A percentile compares a stretch with the other conserved stretches of the same genome.
These are phyloP conservation scores for Micronisus gabar DNA, from an alignment of 2,113 vertebrate genomes.

Conservation along the genomic window DNA sequence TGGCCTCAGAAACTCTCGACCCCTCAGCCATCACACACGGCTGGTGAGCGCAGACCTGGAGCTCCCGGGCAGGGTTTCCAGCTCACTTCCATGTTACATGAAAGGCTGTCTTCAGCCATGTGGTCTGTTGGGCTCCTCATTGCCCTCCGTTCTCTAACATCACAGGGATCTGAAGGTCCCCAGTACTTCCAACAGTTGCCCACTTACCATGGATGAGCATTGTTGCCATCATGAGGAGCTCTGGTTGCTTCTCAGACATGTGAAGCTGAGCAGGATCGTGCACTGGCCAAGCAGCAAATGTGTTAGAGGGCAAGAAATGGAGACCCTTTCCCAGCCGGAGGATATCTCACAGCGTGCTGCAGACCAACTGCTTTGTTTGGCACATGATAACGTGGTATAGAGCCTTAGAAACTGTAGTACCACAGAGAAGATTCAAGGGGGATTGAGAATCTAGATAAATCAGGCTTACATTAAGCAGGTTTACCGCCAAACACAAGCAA, in stretches of 20 bases:
- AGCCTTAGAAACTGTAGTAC: not conserved
- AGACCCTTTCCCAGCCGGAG: not conserved
- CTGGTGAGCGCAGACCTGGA: fast-evolving
- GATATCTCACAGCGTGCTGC: not conserved
- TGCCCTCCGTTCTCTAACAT: not conserved
- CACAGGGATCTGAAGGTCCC: not conserved
- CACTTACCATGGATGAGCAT: not conserved
- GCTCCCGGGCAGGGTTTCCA: not conserved
- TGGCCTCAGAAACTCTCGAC: not conserved
- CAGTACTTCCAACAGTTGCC: not conserved
- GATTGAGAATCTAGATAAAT: not conserved
- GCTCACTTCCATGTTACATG: fast-evolving
- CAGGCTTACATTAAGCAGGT: not conserved
- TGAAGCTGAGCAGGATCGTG: not conserved
- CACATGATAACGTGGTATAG: not conserved
- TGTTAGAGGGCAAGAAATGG: not conserved
- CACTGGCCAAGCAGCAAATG: not conserved
- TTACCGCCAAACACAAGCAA: not conserved
- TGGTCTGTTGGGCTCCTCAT: not conserved
- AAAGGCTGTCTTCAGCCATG: not conserved
- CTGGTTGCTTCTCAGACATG: fast-evolving
- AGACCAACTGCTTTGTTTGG: not conserved
- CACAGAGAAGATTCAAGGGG: not conserved
- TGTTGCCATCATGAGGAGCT: not conserved
- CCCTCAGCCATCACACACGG: fast-evolving